Evolutionary conservation across 2,797 vertebrate genomes (phyloP).

Genomic region (Astyanax mexicanus): DNA sequence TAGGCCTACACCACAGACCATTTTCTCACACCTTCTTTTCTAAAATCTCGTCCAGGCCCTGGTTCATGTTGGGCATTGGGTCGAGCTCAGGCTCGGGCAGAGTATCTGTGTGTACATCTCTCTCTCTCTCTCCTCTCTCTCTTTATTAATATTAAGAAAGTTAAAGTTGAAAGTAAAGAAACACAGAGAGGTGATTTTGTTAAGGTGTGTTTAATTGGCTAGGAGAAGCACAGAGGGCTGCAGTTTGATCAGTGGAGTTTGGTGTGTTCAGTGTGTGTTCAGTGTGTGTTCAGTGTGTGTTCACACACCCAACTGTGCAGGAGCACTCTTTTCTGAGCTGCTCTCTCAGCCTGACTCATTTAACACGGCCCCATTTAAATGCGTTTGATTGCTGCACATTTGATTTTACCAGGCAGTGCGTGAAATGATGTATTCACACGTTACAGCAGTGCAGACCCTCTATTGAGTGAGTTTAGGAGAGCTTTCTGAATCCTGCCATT

Average conservation of each 20-base stretch:
- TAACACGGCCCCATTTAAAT: constrained; percentile 18
- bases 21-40: background rate
- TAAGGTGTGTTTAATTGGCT: constrained; percentile 41
- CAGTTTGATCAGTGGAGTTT: constrained; percentile 15
- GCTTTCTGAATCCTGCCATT: background rate
- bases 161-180: constrained; percentile 39
- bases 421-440: constrained; percentile 35
- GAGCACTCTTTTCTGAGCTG: constrained; percentile 9
- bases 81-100: too few species aligned
- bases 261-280: background rate
- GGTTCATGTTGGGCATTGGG: too few species aligned
- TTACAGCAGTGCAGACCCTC: constrained; percentile 1
- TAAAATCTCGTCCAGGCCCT: too few species aligned
- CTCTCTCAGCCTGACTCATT: constrained; percentile 34
- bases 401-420: constrained; percentile 33
- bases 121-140: background rate
- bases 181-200: constrained; percentile 41
- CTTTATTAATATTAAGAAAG: constrained; percentile 46
- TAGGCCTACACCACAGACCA: too few species aligned
- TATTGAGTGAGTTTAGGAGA: constrained; percentile 17
- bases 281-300: background rate
- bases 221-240: constrained; percentile 20
- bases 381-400: constrained; percentile 27
- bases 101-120: too few species aligned
- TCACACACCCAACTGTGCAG: constrained; percentile 24